Percentiles rank a stretch among this genome's conserved stretches.
Evolutionary conservation across 2,888 invertebrate genomes (phyloP).

Genomic region (Tipula helvola): DNA sequence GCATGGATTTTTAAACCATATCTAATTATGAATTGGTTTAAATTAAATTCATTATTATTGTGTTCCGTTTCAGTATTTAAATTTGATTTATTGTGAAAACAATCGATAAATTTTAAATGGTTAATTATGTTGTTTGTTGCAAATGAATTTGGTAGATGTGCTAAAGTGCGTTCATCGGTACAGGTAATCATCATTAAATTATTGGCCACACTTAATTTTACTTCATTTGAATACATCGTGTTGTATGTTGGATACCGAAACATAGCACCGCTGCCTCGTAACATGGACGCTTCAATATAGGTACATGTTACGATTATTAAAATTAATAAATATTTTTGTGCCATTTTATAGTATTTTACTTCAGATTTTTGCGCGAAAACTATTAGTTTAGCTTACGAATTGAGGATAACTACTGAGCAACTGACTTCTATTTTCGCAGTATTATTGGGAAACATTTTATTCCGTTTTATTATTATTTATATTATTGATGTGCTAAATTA

Average conservation of each 20-base stretch:
- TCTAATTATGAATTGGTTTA: not conserved
- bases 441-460: not conserved
- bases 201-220: not conserved
- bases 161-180: not conserved
- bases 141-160: not conserved
- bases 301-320: not conserved
- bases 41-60: not conserved
- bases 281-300: not conserved
- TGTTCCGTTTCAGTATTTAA: not conserved
- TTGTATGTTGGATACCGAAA: not conserved
- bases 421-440: not conserved
- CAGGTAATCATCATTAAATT: not conserved
- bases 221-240: not conserved
- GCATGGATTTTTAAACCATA: not conserved
- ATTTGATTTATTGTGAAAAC: not conserved
- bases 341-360: not conserved
- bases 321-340: not conserved
- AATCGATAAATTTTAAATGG: not conserved
- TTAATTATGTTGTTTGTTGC: not conserved
- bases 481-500: not conserved
- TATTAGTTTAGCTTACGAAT: not conserved
- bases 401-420: not conserved
- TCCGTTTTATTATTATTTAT: not conserved
- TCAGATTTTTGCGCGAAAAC: not conserved
- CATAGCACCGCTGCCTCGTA: not conserved